A percentile compares a stretch with the other conserved stretches of the same genome.
Conservation (phyloP, 1,140 invertebrate genomes). For the Steinernema feltiae region DNA sequence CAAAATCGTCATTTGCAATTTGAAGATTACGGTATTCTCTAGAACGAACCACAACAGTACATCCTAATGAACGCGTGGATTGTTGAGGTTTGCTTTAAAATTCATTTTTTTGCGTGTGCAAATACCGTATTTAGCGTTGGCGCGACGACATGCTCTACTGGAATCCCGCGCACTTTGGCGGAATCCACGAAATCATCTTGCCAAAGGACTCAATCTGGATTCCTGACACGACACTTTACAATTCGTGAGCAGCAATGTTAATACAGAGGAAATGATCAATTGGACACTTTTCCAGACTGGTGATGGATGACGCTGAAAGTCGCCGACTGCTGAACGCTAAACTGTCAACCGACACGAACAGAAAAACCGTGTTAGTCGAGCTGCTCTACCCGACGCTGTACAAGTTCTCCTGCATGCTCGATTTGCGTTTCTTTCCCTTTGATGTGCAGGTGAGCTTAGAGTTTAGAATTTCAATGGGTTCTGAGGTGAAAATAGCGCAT, state of each 20-base stretch:
- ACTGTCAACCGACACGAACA: constrained; percentile 32
- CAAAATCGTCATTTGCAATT: not conserved
- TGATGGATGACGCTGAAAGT: constrained; percentile 50
- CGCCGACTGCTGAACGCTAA: constrained; percentile 44
- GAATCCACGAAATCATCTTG: constrained; percentile 48
- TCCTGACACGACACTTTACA: constrained; percentile 49
- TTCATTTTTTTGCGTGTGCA: not conserved
- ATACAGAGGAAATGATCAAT: not conserved
- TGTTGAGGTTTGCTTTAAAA: constrained; percentile 39
- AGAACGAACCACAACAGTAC: constrained; percentile 54
- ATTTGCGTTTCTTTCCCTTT: constrained; percentile 45
- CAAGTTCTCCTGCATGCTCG: constrained; percentile 50
- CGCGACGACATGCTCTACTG: constrained; percentile 50
- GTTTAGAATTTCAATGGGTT: too few species aligned
- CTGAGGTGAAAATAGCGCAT: too few species aligned
- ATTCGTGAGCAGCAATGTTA: constrained; percentile 38
- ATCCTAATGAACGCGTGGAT: constrained; percentile 53
- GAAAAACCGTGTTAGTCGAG: constrained; percentile 36
- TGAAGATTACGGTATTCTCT: too few species aligned
- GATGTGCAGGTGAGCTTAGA: constrained; percentile 42
- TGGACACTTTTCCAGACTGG: constrained; percentile 24
- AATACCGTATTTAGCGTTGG: constrained; percentile 44
- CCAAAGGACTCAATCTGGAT: constrained; percentile 45
- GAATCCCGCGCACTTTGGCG: constrained; percentile 44
- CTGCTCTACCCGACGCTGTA: constrained; percentile 52